Conservation (phyloP, 2,113 vertebrate genomes). For the Neogale vison region DNA sequence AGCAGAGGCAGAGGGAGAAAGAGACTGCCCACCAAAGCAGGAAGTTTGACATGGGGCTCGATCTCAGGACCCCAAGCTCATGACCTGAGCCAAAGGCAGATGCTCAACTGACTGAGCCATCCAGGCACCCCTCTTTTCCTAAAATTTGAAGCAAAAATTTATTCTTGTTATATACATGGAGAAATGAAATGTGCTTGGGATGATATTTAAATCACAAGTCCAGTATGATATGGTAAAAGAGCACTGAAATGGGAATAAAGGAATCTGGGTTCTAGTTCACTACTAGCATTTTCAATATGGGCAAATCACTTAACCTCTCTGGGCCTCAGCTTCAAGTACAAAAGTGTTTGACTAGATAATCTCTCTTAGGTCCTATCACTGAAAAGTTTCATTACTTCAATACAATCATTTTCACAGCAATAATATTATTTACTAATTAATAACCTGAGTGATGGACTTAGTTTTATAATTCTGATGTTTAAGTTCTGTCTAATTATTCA, state of each 20-base stretch:
- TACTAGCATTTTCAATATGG: background rate
- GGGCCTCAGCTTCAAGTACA: background rate
- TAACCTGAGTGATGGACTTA: background rate
- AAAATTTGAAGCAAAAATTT: constrained; percentile 3
- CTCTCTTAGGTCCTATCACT: background rate
- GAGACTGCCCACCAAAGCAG: background rate
- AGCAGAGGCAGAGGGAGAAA: background rate
- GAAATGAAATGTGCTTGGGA: background rate
- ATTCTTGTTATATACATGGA: background rate
- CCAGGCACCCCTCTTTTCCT: background rate
- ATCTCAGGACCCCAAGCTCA: too few relatives aligned
- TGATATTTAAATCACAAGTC: background rate
- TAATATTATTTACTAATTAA: constrained; percentile 7
- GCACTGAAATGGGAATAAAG: constrained; percentile 4
- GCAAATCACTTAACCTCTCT: background rate
- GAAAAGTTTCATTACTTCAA: background rate
- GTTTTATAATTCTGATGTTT: background rate
- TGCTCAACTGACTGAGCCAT: too few relatives aligned
- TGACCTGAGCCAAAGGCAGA: too few relatives aligned
- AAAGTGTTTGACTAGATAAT: background rate
- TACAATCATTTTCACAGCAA: background rate
- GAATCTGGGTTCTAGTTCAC: background rate
- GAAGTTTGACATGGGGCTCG: background rate
- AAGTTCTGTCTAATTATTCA: background rate
- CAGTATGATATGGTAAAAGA: background rate